Evolutionary conservation across 2,113 vertebrate species (phyloP), one percentile per base, ranked within the genome.

Genomic region (Oenanthe melanoleuca): DNA sequence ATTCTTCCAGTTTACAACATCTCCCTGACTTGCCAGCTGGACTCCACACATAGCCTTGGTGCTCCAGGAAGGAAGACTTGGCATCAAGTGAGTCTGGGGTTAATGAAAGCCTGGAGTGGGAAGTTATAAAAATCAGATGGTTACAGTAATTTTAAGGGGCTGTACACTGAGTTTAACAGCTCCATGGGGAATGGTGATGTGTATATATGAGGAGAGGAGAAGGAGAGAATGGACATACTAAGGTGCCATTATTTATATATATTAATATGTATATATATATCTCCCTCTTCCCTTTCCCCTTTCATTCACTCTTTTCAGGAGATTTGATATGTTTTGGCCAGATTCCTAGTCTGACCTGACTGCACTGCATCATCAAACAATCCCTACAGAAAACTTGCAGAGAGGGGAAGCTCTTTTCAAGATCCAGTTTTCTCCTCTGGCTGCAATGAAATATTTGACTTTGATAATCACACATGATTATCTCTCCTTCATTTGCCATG

Each of bases 101-200:
- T 97, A 95, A 95, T 96, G 93, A 97, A 95, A 93, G 91, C 89
- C 84, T 93, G 80, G 74, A 94, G 84, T 96, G 91, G 89, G 93
- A 95, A 73, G 93, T 95, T 95, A 91, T 94, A 95, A 94, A 95
- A 96, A 77, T 95, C 96, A 96, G 93, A 95, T 95, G 81, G 84
- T 91, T 93, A 73, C 70, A 82, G 84, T 92, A 92, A 85, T 85
- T 95, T 77, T 85, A 72, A 94, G 78, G 81, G 80, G 63, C 63
- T 94, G 63, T 89, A 80, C 3, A 6, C 59, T 52, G 70, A 71
- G 56, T 89, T 96, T 94, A 88, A 94, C 80, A 79, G 79, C 84
- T 89, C 84, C 12, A 2, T 0, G 0, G 74, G 71, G 93, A 91
- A 52, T 86, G 29, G 38, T 89, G 86, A 71, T 57, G 21, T 29